Conservation (phyloP, 2,888 invertebrate species). For the Cryptocephalus primarius region DNA sequence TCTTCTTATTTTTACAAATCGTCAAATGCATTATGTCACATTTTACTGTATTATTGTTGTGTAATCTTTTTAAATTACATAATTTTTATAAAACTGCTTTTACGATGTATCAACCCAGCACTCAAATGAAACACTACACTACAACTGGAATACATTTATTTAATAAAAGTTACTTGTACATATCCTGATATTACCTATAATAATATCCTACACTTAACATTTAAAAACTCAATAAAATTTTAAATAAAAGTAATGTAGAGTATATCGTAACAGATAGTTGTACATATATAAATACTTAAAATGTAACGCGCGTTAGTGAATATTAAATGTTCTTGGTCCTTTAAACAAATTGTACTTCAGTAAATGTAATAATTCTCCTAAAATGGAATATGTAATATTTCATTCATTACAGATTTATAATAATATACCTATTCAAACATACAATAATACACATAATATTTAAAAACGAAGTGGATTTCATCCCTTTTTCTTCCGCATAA, state of each 20-base stretch:
- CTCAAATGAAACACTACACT: background rate
- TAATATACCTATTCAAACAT: constrained; percentile 4
- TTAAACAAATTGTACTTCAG: constrained; percentile 26
- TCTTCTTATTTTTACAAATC: too few relatives aligned
- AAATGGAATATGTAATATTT: background rate
- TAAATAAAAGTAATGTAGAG: constrained; percentile 17
- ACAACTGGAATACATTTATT: constrained; percentile 21
- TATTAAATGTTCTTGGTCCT: constrained; percentile 21
- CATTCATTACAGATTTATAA: constrained; percentile 1
- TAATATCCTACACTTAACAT: constrained; percentile 6
- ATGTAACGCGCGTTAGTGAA: constrained; percentile 11
- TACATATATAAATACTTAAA: constrained; percentile 5
- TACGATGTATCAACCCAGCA: too few relatives aligned
- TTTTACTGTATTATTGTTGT: too few relatives aligned
- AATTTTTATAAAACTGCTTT: too few relatives aligned
- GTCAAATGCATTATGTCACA: too few relatives aligned
- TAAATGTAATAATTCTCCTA: constrained; percentile 11
- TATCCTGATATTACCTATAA: constrained; percentile 13
- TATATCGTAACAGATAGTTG: constrained; percentile 16
- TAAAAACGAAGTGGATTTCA: background rate
- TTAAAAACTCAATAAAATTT: constrained; percentile 16
- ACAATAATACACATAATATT: background rate
- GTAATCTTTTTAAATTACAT: too few relatives aligned
- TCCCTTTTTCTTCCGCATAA: background rate
- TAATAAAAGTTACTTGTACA: constrained; percentile 21